These are phyloP conservation scores for Teleogryllus oceanicus DNA, from an alignment of 2,888 invertebrate genomes.

Conservation along the genomic window DNA sequence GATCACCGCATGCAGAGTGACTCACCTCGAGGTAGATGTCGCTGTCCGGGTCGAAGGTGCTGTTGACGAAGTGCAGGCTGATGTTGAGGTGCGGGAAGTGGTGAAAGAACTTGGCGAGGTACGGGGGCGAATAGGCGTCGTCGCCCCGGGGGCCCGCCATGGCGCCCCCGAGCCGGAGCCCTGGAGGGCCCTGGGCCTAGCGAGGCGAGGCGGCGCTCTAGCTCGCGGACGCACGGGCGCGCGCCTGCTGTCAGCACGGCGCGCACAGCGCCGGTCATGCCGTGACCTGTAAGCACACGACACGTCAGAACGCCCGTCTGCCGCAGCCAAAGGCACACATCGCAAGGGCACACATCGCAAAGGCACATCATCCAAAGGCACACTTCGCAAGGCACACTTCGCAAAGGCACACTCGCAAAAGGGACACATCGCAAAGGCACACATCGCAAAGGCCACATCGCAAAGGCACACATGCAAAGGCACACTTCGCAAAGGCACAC, in stretches of 20 bases:
- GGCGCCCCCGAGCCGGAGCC: background rate
- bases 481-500: too few species aligned
- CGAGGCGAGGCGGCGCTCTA: background rate
- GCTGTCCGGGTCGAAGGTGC: slow-evolving; percentile 85
- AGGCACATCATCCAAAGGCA: too few species aligned
- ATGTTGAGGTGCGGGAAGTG: slow-evolving; percentile 89
- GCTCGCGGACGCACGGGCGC: background rate
- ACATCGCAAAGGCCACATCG: too few species aligned
- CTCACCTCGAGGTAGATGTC: slow-evolving; percentile 86
- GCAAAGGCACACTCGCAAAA: too few species aligned
- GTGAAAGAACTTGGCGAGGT: slow-evolving; percentile 82
- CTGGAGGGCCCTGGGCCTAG: background rate
- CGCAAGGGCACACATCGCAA: too few species aligned
- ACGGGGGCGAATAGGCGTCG: slow-evolving; percentile 67
- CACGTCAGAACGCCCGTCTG: too few species aligned
- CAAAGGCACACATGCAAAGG: too few species aligned
- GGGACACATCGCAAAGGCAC: too few species aligned
- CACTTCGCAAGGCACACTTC: too few species aligned
- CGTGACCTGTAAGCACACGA: background rate
- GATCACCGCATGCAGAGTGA: background rate
- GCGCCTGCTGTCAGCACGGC: background rate
- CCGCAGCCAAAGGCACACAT: too few species aligned
- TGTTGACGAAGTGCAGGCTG: slow-evolving; percentile 83
- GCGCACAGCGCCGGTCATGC: background rate
- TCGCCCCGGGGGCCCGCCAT: background rate